phyloP scores from a whole-genome alignment of 2,888 invertebrate genomes.

The Epinotia bilunana region DNA sequence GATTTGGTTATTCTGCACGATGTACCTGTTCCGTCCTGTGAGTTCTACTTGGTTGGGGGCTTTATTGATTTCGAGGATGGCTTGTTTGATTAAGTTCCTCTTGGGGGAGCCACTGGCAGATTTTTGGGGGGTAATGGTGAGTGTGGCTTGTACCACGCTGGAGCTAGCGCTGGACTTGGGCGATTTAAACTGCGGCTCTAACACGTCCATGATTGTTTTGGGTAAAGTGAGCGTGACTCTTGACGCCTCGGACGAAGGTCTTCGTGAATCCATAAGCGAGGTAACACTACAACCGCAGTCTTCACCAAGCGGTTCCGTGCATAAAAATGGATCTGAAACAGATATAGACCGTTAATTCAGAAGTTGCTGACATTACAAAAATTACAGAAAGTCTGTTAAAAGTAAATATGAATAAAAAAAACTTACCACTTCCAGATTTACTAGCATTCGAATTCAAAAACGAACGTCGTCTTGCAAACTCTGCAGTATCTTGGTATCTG shows the following conservation, averaged over 20 bases:
- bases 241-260: slow-evolving; percentile 84
- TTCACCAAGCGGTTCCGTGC: slow-evolving; percentile 80
- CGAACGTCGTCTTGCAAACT: slow-evolving; percentile 88
- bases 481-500: slow-evolving; percentile 89
- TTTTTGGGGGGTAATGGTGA: slow-evolving; percentile 86
- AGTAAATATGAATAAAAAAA: slow-evolving; percentile 26
- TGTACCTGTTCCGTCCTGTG: slow-evolving; percentile 80
- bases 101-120: slow-evolving; percentile 78
- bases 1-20: slow-evolving; percentile 82
- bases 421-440: slow-evolving; percentile 87
- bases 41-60: slow-evolving; percentile 77
- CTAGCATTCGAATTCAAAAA: slow-evolving; percentile 79
- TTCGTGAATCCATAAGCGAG: slow-evolving; percentile 86
- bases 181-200: slow-evolving; percentile 83
- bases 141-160: slow-evolving; percentile 86
- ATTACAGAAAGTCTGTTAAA: not conserved
- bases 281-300: slow-evolving; percentile 88
- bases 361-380: not conserved
- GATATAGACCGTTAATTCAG: not conserved
- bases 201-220: slow-evolving; percentile 80
- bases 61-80: slow-evolving; percentile 71
- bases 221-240: slow-evolving; percentile 82
- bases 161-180: slow-evolving; percentile 76
- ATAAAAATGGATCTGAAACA: slow-evolving; percentile 84
- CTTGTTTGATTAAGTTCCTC: slow-evolving; percentile 77